These are phyloP conservation scores for Todus mexicanus DNA, from an alignment of 2,797 vertebrate genomes.

Conservation along the genomic window DNA sequence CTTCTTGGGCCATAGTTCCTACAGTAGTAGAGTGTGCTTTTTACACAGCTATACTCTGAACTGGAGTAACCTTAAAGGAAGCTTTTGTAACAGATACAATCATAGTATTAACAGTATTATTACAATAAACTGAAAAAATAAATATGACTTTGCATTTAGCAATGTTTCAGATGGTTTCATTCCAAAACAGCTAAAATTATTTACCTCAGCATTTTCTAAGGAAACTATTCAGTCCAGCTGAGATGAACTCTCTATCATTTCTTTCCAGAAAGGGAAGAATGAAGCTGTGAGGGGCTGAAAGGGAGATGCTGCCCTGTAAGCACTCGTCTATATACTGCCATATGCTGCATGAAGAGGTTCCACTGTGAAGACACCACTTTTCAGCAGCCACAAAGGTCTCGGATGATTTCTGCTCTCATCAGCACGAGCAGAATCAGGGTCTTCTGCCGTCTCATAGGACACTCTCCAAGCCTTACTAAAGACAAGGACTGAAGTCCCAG, in stretches of 20 bases:
- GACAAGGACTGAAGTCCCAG: neutral
- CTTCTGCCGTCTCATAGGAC: neutral
- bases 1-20: neutral
- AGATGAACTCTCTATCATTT: neutral
- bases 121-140: neutral
- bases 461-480: neutral
- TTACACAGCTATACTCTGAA: neutral
- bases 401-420: neutral
- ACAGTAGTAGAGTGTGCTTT: neutral
- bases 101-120: neutral
- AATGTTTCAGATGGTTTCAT: neutral
- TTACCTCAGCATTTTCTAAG: neutral
- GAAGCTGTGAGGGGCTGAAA: neutral
- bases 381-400: neutral
- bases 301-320: neutral
- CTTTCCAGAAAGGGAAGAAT: neutral
- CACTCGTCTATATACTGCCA: neutral
- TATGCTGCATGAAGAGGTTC: neutral
- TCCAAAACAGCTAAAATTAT: neutral
- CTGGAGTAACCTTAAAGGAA: neutral
- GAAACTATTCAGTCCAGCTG: neutral
- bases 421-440: neutral
- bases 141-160: neutral
- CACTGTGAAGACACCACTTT: neutral
- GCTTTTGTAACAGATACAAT: neutral